Evolutionary conservation across 2,888 invertebrate genomes (phyloP), one percentile per base, ranked within the genome.

Genomic region (Microctonus hyperodae): DNA sequence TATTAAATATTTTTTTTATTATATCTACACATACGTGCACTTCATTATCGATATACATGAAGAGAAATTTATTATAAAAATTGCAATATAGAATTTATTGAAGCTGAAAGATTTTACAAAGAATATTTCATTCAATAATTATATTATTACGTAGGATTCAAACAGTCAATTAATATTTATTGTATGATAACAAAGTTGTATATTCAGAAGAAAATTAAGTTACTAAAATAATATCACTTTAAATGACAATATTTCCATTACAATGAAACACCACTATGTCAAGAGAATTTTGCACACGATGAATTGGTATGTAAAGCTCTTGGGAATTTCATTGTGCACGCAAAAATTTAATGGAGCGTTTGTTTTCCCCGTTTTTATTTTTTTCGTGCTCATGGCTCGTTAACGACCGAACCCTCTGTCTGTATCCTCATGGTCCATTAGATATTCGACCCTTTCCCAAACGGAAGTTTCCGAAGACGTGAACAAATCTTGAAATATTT

Each of bases 381-480:
- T 51, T 40, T 33, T 20, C 28, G 20, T 53, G 55, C 60, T 69
- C 70, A 70, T 60, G 69, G 72, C 68, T 68, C 72, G 70, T 70
- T 72, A 70, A 67, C 64, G 65, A 65, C 58, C 58, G 61, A 31
- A 31, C 57, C 40, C 59, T 63, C 60, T 59, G 65, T 68, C 68
- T 58, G 37, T 51, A 48, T 57, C 53, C 68, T 63, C 70, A 69
- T 65, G 70, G 70, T 35, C 65, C 72, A 70, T 72, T 70, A 72
- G 63, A 48, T 56, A 53, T 66, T 69, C 40, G 20, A 51, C 64
- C 51, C 35, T 25, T 37, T 37, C 37, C 37, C 20, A 25, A 35
- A 58, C 20, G 50, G 11, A 28, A 65, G 22, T 58, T 59, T 58
- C 48, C 51, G 33, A n/a, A n/a, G 40, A 65, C 9, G 23, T 33